These are phyloP conservation scores for Chromis chromis DNA, from an alignment of 2,797 vertebrate genomes.

Conservation along the genomic window DNA sequence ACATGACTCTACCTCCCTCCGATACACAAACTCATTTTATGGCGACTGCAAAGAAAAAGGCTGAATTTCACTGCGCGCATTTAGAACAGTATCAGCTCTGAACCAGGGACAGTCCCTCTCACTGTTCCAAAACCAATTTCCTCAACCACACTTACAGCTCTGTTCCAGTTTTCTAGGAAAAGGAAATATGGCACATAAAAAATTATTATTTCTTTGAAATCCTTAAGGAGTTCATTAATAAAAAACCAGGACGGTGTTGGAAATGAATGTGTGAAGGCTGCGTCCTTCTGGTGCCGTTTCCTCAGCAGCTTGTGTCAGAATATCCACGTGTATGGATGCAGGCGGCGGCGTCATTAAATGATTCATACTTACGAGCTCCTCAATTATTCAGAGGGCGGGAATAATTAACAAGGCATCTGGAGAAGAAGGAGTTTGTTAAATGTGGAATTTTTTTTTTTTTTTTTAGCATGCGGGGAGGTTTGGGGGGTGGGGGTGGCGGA, in stretches of 20 bases:
- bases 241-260: constrained; percentile 31
- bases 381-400: constrained; percentile 77
- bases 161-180: neutral
- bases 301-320: constrained; percentile 35
- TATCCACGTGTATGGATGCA: constrained; percentile 40
- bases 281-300: constrained; percentile 27
- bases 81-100: neutral
- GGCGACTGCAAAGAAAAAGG: neutral
- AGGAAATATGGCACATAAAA: constrained; percentile 26
- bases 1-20: constrained; percentile 4
- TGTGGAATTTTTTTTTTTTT: constrained; percentile 30
- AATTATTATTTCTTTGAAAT: no score
- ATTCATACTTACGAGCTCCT: constrained; percentile 76
- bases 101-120: neutral
- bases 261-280: constrained; percentile 42
- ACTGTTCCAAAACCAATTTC: constrained; percentile 12
- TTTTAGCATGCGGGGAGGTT: neutral
- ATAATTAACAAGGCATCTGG: constrained; percentile 77
- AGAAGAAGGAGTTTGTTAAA: constrained; percentile 63
- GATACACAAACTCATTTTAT: constrained; percentile 22
- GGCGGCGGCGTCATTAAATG: constrained; percentile 62
- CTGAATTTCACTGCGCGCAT: neutral
- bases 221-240: constrained; percentile 54
- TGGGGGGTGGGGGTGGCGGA: neutral
- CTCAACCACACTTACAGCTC: constrained; percentile 10